Conservation (phyloP, 2,797 vertebrate genomes). For the Caiman crocodilus region DNA sequence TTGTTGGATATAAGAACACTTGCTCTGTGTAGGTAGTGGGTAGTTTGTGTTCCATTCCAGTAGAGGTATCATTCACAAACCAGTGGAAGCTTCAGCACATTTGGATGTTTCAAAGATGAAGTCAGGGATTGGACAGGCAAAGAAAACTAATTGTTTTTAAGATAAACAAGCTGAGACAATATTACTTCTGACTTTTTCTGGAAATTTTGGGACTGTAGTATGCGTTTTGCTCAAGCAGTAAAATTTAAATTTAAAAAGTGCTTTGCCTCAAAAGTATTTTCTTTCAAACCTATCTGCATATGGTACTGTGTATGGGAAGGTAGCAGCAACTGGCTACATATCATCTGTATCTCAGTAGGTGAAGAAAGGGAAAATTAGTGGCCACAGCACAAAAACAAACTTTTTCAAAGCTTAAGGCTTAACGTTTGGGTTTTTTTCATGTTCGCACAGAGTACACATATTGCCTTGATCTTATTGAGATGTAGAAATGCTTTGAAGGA, state of each 20-base stretch:
- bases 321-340: slow-evolving; percentile 18
- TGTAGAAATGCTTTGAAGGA: too few species aligned
- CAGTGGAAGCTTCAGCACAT: background rate
- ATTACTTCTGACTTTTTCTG: background rate
- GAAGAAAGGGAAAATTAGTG: background rate
- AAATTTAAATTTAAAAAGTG: background rate
- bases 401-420: background rate
- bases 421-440: background rate
- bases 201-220: background rate
- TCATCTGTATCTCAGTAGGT: background rate
- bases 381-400: background rate
- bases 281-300: background rate
- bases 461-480: background rate
- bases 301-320: background rate
- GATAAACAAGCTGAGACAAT: background rate
- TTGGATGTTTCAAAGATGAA: background rate
- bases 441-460: background rate
- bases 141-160: background rate
- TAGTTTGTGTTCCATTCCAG: background rate
- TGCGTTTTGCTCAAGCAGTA: background rate
- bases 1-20: too few species aligned
- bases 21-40: too few species aligned
- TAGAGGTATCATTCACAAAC: background rate
- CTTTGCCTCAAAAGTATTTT: background rate
- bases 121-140: background rate